Evolutionary conservation across 2,797 vertebrate species (phyloP), one percentile per base, ranked within the genome.

Genomic region (Diglossa cyanea): DNA sequence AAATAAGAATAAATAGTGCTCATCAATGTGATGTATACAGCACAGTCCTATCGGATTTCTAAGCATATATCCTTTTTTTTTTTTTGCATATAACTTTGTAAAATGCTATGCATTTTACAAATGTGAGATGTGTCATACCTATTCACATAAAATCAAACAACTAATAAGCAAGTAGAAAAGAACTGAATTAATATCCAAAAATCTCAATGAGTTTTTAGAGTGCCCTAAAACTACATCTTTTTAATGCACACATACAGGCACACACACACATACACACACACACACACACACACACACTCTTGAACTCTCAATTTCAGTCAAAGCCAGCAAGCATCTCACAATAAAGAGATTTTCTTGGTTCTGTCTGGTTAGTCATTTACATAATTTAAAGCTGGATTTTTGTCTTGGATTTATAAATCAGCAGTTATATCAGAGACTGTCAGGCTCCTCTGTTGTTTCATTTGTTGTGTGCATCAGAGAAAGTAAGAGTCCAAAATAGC

Each of bases 211-310:
- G 42, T 37, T 79, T 93, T 96, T 53, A 45, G 17, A 72, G 21
- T 40, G 28, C 18, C 17, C 47, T 89, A 57, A 74, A 73, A 74
- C 31, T 30, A 24, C 3, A 5, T 17, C 4, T 71, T 90, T 81
- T 63, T 75, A 57, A 72, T 28, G 18, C 7, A 4, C 17, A 14
- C 10, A 25, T 3, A 13, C 3, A 39, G 20, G 4, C 47, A 28
- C 16, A 50, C 16, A 23, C 53, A 54, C 53, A 53, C 30, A 39
- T 6, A 14, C 19, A 23, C 53, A 54, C 53, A 53, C 9, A 35
- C 3, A 45, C 2, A 42, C 2, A 48, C 4, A 10, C 1, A 42
- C 3, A 47, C 3, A 19, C 4, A 58, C 14, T 5, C 9, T 48
- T 53, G 10, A 88, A 40, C n/a, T 55, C 10, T 48, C 16, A 33